Percentiles rank a stretch among this genome's conserved stretches.
Conservation (phyloP, 2,113 vertebrate genomes). For the Platanista minor region DNA sequence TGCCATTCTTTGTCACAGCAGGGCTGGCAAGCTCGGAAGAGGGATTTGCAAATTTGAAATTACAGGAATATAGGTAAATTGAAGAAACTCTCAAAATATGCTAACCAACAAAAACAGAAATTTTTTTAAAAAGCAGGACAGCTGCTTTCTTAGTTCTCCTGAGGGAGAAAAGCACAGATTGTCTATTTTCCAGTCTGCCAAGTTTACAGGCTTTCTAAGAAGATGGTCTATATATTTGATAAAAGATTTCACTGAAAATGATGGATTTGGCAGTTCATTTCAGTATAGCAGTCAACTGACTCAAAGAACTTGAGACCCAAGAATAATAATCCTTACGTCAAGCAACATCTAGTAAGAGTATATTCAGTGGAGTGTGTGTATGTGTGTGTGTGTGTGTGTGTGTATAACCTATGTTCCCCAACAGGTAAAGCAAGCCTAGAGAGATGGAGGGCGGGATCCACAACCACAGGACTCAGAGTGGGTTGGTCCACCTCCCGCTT, state of each 20-base stretch:
- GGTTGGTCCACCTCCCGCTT: rapidly evolving
- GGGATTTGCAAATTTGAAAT: background rate
- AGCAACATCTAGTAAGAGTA: background rate
- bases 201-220: background rate
- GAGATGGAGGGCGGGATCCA: no score
- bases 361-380: background rate
- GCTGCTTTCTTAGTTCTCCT: background rate
- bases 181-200: background rate
- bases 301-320: background rate
- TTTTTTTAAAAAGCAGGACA: background rate
- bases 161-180: background rate
- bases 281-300: background rate
- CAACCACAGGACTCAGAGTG: background rate
- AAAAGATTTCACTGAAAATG: background rate
- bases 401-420: background rate
- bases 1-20: background rate
- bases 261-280: background rate
- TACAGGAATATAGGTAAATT: background rate
- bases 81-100: background rate
- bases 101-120: background rate
- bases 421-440: background rate
- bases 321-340: background rate
- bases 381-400: background rate
- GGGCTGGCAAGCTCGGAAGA: background rate
- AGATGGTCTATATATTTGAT: background rate